phyloP scores from a whole-genome alignment of 2,797 vertebrate species.

The Sebastes hopkinsi region DNA sequence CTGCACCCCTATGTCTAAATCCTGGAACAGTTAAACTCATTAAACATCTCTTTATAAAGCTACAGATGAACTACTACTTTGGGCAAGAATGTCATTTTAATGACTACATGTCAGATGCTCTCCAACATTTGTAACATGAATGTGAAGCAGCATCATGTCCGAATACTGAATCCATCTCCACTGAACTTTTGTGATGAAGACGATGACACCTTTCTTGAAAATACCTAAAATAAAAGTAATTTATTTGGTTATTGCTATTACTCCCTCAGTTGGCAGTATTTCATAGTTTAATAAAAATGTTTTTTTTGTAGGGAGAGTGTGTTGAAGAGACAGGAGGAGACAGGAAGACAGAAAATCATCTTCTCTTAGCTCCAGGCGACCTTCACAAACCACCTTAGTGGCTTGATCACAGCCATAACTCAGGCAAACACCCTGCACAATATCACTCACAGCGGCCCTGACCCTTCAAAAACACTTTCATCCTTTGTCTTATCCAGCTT shows the following conservation, averaged over 20 bases:
- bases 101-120: not conserved
- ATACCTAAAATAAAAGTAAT: not conserved
- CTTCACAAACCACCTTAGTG: conserved; percentile 38
- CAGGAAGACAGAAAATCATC: not conserved
- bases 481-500: not conserved
- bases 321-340: not conserved
- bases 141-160: no score
- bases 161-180: not conserved
- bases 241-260: not conserved
- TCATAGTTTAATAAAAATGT: not conserved
- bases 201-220: not conserved
- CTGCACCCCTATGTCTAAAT: not conserved
- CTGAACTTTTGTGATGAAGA: no score
- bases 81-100: not conserved
- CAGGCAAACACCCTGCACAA: not conserved
- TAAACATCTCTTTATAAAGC: not conserved
- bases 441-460: not conserved
- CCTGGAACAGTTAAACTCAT: not conserved
- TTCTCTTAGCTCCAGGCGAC: conserved; percentile 10
- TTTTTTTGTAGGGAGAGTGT: not conserved
- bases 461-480: conserved; percentile 17
- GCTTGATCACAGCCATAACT: conserved; percentile 43
- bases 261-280: not conserved
- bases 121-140: no score
- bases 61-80: not conserved